A percentile compares a stretch with the other conserved stretches of the same genome.
Conservation (phyloP, 2,113 vertebrate genomes). For the Sminthopsis crassicaudata region DNA sequence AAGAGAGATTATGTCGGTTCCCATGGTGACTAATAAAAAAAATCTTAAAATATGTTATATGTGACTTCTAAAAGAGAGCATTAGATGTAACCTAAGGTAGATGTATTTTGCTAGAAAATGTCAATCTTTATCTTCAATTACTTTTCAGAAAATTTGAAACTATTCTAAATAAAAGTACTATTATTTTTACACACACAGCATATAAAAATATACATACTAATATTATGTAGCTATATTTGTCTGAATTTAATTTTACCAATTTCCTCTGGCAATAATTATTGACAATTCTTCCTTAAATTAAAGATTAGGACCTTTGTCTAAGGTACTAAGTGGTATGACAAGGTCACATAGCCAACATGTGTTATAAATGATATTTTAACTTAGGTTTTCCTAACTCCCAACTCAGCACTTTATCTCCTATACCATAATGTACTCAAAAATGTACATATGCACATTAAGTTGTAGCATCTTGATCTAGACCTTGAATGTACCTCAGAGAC, state of each 20-base stretch:
- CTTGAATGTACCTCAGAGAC: neutral
- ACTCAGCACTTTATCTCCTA: neutral
- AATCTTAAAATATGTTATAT: constrained; percentile 13
- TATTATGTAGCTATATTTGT: neutral
- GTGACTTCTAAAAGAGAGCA: neutral
- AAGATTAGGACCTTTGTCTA: neutral
- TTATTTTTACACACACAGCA: neutral
- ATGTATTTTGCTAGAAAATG: neutral
- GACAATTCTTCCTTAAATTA: neutral
- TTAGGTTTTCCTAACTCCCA: neutral
- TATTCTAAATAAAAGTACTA: neutral
- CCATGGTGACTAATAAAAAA: neutral
- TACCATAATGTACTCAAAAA: neutral
- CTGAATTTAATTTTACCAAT: neutral
- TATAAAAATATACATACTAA: neutral
- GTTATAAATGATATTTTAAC: neutral
- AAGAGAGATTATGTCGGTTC: neutral
- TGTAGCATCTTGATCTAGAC: neutral
- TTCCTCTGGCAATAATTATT: neutral
- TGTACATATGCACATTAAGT: neutral
- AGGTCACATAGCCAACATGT: neutral
- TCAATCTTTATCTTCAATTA: neutral
- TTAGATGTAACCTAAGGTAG: neutral
- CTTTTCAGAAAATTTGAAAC: neutral
- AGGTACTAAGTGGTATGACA: neutral